Percentiles rank a stretch among this genome's conserved stretches.
Conservation (phyloP, 2,113 vertebrate genomes). For the Odocoileus hemionus region DNA sequence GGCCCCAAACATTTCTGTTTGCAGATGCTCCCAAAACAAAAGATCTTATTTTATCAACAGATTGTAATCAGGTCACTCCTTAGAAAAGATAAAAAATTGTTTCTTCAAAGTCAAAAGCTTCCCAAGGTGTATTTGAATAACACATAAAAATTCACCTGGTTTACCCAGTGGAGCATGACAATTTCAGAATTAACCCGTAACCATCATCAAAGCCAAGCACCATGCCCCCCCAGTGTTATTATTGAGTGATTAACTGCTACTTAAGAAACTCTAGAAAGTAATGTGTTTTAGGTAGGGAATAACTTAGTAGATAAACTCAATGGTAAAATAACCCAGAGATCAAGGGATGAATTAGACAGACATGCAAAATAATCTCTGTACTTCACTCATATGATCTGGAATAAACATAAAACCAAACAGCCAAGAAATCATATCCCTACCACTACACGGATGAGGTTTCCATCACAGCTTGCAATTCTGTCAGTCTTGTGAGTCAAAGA, state of each 20-base stretch:
- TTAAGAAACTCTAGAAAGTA: background rate
- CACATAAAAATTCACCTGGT: slow-evolving; percentile 68
- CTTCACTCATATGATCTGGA: background rate
- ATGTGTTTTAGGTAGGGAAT: background rate
- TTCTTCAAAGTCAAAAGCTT: slow-evolving; percentile 75
- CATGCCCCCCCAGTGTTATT: background rate
- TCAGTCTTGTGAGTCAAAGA: background rate
- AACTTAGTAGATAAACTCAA: background rate
- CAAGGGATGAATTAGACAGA: background rate
- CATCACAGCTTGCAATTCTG: background rate
- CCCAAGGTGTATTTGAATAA: slow-evolving; percentile 61
- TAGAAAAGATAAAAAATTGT: slow-evolving; percentile 40
- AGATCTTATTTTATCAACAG: slow-evolving; percentile 49
- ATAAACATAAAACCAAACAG: background rate
- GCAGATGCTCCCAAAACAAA: slow-evolving; percentile 41
- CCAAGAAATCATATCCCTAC: background rate
- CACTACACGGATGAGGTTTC: background rate
- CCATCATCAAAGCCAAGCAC: slow-evolving; percentile 14
- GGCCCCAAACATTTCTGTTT: background rate
- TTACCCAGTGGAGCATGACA: slow-evolving; percentile 65
- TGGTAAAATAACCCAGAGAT: background rate
- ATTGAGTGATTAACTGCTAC: background rate
- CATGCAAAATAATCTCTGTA: background rate
- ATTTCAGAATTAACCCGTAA: slow-evolving; percentile 66
- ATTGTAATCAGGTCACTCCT: slow-evolving; percentile 61